Conservation (phyloP, 2,888 invertebrate species). For the Anorthoa munda region DNA sequence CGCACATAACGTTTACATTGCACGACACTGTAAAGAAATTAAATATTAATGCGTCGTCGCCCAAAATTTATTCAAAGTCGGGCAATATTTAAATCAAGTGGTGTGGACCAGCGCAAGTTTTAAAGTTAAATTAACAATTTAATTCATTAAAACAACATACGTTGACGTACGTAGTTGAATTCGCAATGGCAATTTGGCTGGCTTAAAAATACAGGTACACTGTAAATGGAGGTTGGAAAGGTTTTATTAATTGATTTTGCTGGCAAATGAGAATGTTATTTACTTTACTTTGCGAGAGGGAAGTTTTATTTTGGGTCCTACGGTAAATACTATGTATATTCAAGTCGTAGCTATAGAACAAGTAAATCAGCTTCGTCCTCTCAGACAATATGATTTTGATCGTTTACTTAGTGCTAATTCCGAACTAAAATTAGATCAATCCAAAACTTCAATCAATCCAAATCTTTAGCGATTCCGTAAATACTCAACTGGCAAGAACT, state of each 20-base stretch:
- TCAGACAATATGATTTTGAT: too few species aligned
- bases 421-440: neutral
- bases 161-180: conserved; percentile 48
- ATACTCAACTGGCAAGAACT: too few species aligned
- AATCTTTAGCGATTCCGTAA: too few species aligned
- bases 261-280: conserved; percentile 27
- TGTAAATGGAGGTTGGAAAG: conserved; percentile 15
- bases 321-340: neutral
- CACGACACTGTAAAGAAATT: conserved; percentile 27
- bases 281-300: conserved; percentile 9
- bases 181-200: conserved; percentile 27
- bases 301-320: conserved; percentile 15
- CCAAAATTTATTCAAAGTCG: conserved; percentile 55
- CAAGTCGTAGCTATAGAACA: neutral
- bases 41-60: conserved; percentile 51
- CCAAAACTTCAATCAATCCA: neutral
- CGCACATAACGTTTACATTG: neutral
- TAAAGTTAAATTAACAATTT: conserved; percentile 54
- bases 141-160: conserved; percentile 43
- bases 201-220: conserved; percentile 50
- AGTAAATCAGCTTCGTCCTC: neutral
- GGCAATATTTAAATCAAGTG: conserved; percentile 52
- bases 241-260: conserved; percentile 35
- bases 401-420: too few species aligned
- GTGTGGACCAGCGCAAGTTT: conserved; percentile 61